These are phyloP conservation scores for Balaenoptera acutorostrata DNA, from an alignment of 2,113 vertebrate genomes.

Conservation along the genomic window DNA sequence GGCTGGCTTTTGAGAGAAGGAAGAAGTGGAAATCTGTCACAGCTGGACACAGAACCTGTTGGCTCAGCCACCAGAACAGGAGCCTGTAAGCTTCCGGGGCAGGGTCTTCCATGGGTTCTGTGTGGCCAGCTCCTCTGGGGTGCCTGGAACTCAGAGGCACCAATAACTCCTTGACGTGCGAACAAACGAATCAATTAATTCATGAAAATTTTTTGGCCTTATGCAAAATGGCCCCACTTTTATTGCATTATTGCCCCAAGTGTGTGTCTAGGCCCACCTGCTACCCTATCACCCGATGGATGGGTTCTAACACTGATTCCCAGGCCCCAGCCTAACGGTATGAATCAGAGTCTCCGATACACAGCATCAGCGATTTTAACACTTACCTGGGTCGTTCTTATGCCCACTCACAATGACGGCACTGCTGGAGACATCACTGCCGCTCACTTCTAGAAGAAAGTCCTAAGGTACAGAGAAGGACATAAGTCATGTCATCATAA, in stretches of 20 bases:
- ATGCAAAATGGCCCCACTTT: background rate
- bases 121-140: background rate
- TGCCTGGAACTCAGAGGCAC: rapidly evolving
- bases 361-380: background rate
- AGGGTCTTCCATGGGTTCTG: background rate
- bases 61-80: background rate
- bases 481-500: rapidly evolving
- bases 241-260: rapidly evolving
- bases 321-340: too few species aligned
- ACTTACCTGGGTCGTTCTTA: background rate
- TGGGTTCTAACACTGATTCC: rapidly evolving
- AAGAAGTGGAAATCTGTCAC: background rate
- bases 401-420: rapidly evolving
- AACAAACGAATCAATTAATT: rapidly evolving
- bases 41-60: background rate
- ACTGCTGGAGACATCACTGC: rapidly evolving
- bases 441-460: background rate
- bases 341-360: background rate
- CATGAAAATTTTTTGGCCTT: background rate
- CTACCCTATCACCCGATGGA: too few species aligned
- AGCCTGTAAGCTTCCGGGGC: rapidly evolving
- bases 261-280: background rate
- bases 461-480: background rate
- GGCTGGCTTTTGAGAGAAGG: background rate
- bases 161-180: rapidly evolving